phyloP scores from a whole-genome alignment of 2,113 vertebrate species.

The Sarotherodon lohbergeri region DNA sequence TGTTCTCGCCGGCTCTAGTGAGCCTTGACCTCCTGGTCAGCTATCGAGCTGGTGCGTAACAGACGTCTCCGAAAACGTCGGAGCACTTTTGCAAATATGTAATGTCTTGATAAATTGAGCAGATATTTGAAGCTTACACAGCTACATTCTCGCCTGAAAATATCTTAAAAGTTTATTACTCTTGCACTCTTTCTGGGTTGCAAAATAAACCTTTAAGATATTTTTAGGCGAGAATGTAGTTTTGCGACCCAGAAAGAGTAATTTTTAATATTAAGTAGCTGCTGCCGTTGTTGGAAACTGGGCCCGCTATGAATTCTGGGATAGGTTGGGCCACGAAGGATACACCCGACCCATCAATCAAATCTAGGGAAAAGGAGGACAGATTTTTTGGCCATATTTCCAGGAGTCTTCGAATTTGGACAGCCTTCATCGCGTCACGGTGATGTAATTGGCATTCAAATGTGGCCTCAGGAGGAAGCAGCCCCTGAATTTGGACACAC shows the following conservation, averaged over 20 bases:
- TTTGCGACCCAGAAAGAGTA: not conserved
- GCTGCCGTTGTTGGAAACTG: not conserved
- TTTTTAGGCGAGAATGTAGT: not conserved
- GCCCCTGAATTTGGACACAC: not conserved
- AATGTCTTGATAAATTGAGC: not conserved
- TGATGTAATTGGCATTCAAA: not conserved
- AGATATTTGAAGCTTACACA: not conserved
- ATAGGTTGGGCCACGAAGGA: not conserved
- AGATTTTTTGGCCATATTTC: not conserved
- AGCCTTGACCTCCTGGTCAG: not conserved
- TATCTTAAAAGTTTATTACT: not conserved
- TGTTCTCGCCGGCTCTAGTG: not conserved
- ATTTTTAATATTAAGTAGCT: not conserved
- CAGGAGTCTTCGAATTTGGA: not conserved
- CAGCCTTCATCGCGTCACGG: not conserved
- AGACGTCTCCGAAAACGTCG: rapidly evolving
- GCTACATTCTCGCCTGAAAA: not conserved
- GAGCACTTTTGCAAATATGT: not conserved
- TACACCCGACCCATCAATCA: not conserved
- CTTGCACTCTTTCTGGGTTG: not conserved
- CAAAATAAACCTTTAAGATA: not conserved
- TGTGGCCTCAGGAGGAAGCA: not conserved
- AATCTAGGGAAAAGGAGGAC: not conserved
- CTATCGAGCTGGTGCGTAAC: not conserved
- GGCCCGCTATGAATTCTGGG: not conserved